Base-by-base conservation (phyloP, 2,797 vertebrate genomes). In the Myoxocephalus aenaeus region DNA sequence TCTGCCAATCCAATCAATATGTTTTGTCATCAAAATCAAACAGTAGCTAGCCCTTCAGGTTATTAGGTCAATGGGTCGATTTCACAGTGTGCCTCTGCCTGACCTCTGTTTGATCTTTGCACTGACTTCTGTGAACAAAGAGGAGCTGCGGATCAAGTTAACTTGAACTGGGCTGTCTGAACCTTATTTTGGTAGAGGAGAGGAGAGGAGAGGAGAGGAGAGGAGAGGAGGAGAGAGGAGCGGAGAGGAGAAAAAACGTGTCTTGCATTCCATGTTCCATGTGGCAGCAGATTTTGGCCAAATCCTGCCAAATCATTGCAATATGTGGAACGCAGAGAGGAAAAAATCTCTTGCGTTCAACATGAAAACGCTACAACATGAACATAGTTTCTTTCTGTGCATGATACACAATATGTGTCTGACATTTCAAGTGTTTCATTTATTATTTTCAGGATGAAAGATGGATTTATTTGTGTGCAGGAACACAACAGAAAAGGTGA, bases 281-380 rank as follows among this genome's bases (percentile, higher is more conserved):
- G 54, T 82, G 79, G 59, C 70, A 27, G 58, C 20, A 18, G 62
- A 70, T 66, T 71, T 51, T 17, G 4, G 13, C 70, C 65, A 81
- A 65, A 88, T 78, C 61, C 63, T 0, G 5, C 69, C 22, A 82
- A 84, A 91, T 86, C 34, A 78, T 54, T 84, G 17, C 67, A 85
- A 42, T 61, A 67, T 86, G 68, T 68, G 67, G 18, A 44, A 82
- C 2, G 5, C 56, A 36, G 20, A 70, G 40, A 34, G 10, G 34
- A 13, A 32, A 62, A 27, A 34, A 32, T 11, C 3, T 36, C 5
- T 42, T 73, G n/a, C 25, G 10, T 72, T 70, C 18, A 57, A 6
- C 62, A 3, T n/a, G 15, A 65, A 66, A 72, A 71, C 40, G 4
- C 44, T 27, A 46, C 44, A 75, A 57, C 29, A 50, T 32, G 15